Base-by-base conservation (phyloP, 2,797 vertebrate genomes). In the Peromyscus melanophrys region DNA sequence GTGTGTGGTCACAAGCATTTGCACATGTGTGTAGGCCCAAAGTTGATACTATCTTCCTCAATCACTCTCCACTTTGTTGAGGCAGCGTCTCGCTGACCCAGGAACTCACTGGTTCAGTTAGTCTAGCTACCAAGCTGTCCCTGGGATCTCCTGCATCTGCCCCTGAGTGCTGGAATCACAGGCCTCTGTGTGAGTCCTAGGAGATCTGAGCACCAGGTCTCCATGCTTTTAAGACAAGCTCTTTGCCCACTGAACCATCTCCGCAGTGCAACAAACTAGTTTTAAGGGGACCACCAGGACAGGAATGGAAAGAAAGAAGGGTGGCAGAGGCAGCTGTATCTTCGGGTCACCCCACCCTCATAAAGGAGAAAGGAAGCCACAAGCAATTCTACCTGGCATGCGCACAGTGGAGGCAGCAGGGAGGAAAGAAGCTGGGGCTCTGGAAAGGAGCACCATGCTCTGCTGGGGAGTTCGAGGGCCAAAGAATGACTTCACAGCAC, bases 261-360 rank as follows among this genome's bases (percentile, higher is more conserved):
- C 63, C 13, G 19, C 40, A 52, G 23, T 9, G 31, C 6, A n/a
- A 43, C 69, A 59, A 57, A 59, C 71, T 31, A 2, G 27, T 78
- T 77, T 63, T 83, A 82, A 91, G 16, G 19, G n/a, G 61, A n/a
- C 7, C 34, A 59, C 37, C 78, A 25, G 43, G 73, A 46, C n/a
- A 76, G 80, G 43, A 80, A 34, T 77, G 13, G 12, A 13, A 37
- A 40, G 67, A 52, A 71, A n/a, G n/a, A 29, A 90, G 59, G 17
- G 52, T 43, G 31, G 76, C 61, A 29, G 88, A 34, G 37, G 5
- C 37, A 75, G 16, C 12, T 89, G 83, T 4, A 29, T 29, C 16
- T 76, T 10, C n/a, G 17, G 13, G 27, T 59, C 34, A 29, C 27
- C 27, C 6, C 0, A 52, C 9, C 0, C 52, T 17, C 0, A 27